Conservation (phyloP, 23 tunicate genomes). For the Oikopleura dioica region DNA sequence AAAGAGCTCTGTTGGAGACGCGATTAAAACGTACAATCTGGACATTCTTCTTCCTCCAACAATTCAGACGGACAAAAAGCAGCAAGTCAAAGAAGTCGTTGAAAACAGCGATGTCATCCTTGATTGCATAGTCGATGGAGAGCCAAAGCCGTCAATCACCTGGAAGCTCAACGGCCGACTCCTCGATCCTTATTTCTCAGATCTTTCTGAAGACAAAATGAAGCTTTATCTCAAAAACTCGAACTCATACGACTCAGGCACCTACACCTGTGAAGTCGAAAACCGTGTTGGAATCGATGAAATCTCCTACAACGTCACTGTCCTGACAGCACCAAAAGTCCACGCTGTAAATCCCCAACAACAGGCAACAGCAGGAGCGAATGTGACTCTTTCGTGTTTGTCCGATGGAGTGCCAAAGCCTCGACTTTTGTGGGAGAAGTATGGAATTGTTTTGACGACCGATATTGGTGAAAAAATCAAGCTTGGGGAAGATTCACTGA, state of each 20-base stretch:
- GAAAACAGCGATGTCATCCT: background rate
- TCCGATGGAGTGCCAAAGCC: constrained; percentile 76
- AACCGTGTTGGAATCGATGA: background rate
- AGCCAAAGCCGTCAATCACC: constrained; percentile 36
- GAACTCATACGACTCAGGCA: background rate
- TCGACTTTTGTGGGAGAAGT: constrained; percentile 42
- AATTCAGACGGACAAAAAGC: background rate
- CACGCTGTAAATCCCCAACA: background rate
- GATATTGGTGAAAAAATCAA: background rate
- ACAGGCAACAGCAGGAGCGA: background rate
- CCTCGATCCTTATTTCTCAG: background rate
- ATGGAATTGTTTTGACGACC: constrained; percentile 12
- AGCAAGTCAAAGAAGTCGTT: background rate
- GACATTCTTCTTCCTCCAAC: background rate
- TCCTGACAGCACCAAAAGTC: constrained; percentile 1
- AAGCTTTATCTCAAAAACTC: background rate
- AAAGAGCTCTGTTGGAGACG: background rate
- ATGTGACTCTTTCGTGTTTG: constrained; percentile 37
- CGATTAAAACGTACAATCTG: background rate
- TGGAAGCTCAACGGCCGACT: constrained; percentile 19
- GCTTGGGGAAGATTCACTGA: constrained; percentile 1
- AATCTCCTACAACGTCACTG: background rate
- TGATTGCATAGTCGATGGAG: constrained; percentile 37
- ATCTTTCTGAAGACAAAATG: background rate
- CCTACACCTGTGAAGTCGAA: background rate